Evolutionary conservation across 2,797 vertebrate genomes (phyloP), one percentile per base, ranked within the genome.

Genomic region (Trichosurus vulpecula): DNA sequence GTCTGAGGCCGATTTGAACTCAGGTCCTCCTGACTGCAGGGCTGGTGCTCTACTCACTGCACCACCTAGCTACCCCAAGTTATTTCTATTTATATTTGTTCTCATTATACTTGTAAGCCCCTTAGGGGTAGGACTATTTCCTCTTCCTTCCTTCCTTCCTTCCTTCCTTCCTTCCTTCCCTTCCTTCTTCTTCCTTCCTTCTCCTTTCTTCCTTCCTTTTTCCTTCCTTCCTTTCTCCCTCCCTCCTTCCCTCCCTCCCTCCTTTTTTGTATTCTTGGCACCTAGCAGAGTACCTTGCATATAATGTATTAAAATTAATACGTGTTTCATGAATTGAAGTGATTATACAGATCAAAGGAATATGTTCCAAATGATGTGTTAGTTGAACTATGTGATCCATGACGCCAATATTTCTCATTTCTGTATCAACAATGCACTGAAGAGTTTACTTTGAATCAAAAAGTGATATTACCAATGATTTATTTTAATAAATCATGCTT

Each of bases 171-270:
- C 52, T 53, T 53, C 52, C 52, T 53, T 53, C 52, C 52, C 53
- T 53, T 52, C 6, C 53, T 9, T 52, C 54, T 54, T 54, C 4
- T 51, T 52, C 52, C 51, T 51, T 52, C n/a, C 6, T 6, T 52
- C 52, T 52, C 53, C 13, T 13, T 2, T 12, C 13, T 13, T 13
- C 53, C 13, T 1, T 1, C 12, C 2, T 13, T 0, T 6, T 52
- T 53, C 53, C 12, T 54, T 53, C 53, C 2, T 54, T 10, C 53
- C 53, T 54, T 10, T 53, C 53, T 54, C 10, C 12, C 12, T 53
- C 13, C 10, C 53, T 53, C 6, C 51, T 54, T 54, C 54, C 54
- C 16, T 54, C 14, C 54, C 52, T 52, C 10, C 52, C 52, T 52
- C 52, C 52, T 54, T 55, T 27, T 6, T 1, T 56, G 25, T 6